These are phyloP conservation scores for Willisornis vidua DNA, from an alignment of 2,113 vertebrate genomes.

Conservation along the genomic window DNA sequence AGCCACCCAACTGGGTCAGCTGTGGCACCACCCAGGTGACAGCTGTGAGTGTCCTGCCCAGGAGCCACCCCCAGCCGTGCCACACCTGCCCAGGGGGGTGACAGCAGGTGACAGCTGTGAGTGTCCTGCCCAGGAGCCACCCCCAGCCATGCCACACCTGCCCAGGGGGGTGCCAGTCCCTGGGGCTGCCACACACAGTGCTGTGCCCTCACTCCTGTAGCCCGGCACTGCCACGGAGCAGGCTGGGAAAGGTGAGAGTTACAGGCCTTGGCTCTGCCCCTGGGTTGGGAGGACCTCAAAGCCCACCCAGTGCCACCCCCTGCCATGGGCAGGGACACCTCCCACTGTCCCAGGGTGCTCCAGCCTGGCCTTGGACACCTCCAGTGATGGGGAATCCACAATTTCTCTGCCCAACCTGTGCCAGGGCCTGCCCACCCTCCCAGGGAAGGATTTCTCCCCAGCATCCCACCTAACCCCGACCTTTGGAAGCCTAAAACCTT, in stretches of 20 bases:
- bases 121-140: neutral
- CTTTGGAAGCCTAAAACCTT: neutral
- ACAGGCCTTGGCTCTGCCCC: rapidly evolving
- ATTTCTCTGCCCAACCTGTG: neutral
- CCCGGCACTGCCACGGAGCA: rapidly evolving
- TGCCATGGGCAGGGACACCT: neutral
- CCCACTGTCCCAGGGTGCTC: neutral
- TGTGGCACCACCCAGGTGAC: rapidly evolving
- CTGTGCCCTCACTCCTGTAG: neutral
- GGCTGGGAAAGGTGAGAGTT: neutral
- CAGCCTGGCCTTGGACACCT: rapidly evolving
- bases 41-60: neutral
- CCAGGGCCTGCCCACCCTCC: neutral
- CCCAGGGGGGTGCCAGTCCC: neutral
- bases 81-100: neutral
- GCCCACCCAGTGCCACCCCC: neutral
- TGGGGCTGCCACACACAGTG: rapidly evolving
- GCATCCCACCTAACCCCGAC: neutral
- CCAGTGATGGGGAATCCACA: neutral
- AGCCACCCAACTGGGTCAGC: neutral
- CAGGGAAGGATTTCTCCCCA: neutral
- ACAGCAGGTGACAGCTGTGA: no score
- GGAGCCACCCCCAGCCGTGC: no score
- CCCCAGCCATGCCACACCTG: rapidly evolving
- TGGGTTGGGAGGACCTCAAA: neutral